A percentile compares a stretch with the other conserved stretches of the same genome.
These are phyloP conservation scores for Hylaeus volcanicus DNA, from an alignment of 1,140 invertebrate genomes.

Conservation along the genomic window DNA sequence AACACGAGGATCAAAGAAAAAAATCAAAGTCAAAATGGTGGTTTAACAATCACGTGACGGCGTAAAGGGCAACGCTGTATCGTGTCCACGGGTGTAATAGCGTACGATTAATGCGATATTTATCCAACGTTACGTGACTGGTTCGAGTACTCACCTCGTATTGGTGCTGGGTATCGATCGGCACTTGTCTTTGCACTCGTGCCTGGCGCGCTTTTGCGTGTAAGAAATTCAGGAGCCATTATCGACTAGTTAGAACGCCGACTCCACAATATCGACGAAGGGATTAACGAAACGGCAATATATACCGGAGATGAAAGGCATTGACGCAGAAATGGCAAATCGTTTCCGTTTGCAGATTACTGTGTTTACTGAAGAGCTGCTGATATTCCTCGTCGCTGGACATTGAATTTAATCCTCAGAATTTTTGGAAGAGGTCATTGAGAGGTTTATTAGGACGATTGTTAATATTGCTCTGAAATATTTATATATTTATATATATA, in stretches of 20 bases:
- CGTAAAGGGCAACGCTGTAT: constrained; percentile 23
- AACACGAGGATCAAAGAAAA: constrained; percentile 4
- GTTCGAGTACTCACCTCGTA: neutral
- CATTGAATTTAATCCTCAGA: no score
- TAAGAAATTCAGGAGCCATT: constrained; percentile 49
- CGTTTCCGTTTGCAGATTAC: constrained; percentile 1
- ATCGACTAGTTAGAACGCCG: constrained; percentile 9
- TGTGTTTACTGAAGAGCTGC: neutral
- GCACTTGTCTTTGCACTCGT: constrained; percentile 35
- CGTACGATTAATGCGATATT: constrained; percentile 54
- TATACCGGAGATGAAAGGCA: neutral
- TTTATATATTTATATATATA: no score
- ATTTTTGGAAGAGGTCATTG: no score
- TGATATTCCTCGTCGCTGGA: no score
- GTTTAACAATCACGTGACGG: constrained; percentile 36
- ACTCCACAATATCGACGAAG: constrained; percentile 9
- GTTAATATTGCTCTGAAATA: no score
- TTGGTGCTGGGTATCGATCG: constrained; percentile 18
- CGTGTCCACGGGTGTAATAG: constrained; percentile 26
- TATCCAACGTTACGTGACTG: constrained; percentile 41
- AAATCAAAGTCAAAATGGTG: constrained; percentile 22
- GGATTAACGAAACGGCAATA: constrained; percentile 37
- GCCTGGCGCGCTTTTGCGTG: constrained; percentile 21
- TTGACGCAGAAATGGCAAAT: constrained; percentile 19
- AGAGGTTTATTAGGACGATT: no score